Percentiles rank a stretch among this genome's conserved stretches.
Evolutionary conservation across 2,888 invertebrate species (phyloP).

Genomic region (Parapristionchus giblindavisi): DNA sequence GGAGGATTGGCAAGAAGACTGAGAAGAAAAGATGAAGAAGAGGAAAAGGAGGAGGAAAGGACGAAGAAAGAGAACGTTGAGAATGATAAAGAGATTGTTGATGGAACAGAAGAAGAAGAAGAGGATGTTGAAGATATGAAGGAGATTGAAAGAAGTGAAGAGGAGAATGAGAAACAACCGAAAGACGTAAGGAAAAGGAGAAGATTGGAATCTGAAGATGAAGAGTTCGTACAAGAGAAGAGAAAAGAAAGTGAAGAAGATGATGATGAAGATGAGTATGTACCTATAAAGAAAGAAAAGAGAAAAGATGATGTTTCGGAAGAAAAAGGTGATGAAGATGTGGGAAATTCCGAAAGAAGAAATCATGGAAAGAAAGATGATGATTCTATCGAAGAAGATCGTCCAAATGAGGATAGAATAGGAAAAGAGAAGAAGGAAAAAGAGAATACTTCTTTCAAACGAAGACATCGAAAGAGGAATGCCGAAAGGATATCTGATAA

Average conservation of each 20-base stretch:
- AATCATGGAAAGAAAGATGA: not conserved
- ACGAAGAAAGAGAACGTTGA: not conserved
- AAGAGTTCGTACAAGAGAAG: not conserved
- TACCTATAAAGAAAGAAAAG: not conserved
- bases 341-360: not conserved
- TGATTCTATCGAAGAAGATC: not conserved
- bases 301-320: not conserved
- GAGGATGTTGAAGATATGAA: not conserved
- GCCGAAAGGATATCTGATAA: not conserved
- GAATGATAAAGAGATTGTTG: not conserved
- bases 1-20: not conserved
- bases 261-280: not conserved
- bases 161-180: not conserved
- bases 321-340: not conserved
- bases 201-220: too few relatives aligned
- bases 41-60: not conserved
- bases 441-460: not conserved
- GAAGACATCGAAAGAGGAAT: not conserved
- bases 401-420: not conserved
- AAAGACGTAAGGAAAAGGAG: not conserved
- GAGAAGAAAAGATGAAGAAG: not conserved
- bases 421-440: not conserved
- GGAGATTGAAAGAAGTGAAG: not conserved
- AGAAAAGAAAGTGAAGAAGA: not conserved
- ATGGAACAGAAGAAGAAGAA: not conserved